phyloP scores from a whole-genome alignment of 2,113 vertebrate species.

The Ploceus nigricollis region DNA sequence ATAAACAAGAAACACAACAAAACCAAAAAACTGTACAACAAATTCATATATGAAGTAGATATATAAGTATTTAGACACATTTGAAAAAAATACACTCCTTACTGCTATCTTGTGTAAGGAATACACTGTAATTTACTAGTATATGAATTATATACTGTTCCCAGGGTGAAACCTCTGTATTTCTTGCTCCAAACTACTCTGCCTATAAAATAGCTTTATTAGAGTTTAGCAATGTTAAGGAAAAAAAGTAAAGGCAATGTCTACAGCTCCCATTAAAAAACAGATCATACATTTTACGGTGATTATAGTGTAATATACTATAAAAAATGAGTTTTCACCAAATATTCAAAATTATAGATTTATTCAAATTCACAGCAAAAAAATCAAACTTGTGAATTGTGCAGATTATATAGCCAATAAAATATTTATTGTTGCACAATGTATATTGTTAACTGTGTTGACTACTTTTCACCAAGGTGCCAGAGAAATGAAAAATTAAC shows the following conservation, averaged over 20 bases:
- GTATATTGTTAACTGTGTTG: conserved; percentile 63
- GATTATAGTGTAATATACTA: conserved; percentile 37
- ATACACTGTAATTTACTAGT: conserved; percentile 56
- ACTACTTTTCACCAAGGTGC: conserved; percentile 63
- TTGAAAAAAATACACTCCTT: background rate
- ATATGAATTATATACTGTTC: conserved; percentile 51
- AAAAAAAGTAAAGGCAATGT: conserved; percentile 31
- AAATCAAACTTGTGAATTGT: conserved; percentile 67
- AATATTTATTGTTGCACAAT: conserved; percentile 69
- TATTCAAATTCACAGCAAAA: conserved; percentile 21
- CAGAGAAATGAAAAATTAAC: conserved; percentile 75
- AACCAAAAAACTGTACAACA: background rate
- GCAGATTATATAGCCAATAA: conserved; percentile 66
- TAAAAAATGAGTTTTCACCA: conserved; percentile 62
- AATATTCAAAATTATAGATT: conserved; percentile 53
- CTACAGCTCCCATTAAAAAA: conserved; percentile 42
- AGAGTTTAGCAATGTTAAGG: conserved; percentile 30
- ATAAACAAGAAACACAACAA: conserved; percentile 56
- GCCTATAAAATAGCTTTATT: conserved; percentile 63
- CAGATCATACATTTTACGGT: conserved; percentile 31
- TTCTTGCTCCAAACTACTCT: conserved; percentile 47
- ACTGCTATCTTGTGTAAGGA: conserved; percentile 52
- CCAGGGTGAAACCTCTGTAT: conserved; percentile 56
- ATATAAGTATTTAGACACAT: background rate
- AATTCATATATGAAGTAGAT: background rate